Conservation (phyloP, 2,113 vertebrate species). For the Felis chaus region DNA sequence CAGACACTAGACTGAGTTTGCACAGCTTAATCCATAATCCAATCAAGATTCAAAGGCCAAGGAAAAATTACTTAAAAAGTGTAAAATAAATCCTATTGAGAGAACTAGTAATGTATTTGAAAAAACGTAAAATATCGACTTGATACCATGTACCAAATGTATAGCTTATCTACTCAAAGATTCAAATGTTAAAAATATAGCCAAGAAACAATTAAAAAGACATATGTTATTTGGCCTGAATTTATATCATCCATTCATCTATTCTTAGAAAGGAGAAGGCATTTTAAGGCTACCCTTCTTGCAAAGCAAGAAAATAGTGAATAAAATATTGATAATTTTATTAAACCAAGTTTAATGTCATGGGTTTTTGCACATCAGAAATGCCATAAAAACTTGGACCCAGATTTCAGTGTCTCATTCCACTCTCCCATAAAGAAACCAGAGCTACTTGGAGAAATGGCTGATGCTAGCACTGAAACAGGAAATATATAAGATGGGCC, state of each 20-base stretch:
- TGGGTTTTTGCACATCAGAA: background rate
- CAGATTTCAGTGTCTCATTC: background rate
- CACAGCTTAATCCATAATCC: background rate
- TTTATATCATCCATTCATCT: background rate
- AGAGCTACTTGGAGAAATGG: background rate
- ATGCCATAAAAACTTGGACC: background rate
- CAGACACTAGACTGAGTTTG: background rate
- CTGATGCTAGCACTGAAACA: background rate
- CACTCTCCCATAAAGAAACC: background rate
- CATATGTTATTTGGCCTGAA: background rate
- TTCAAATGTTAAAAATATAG: constrained; percentile 11
- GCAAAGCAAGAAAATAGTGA: background rate
- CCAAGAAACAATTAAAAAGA: constrained; percentile 14
- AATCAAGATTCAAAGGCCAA: background rate
- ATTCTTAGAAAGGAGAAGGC: background rate
- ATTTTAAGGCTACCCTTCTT: background rate
- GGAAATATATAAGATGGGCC: background rate
- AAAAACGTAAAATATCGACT: background rate
- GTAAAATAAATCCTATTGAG: constrained; percentile 24
- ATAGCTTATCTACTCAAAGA: background rate
- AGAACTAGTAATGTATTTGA: background rate
- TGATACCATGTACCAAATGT: background rate
- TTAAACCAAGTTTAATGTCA: background rate
- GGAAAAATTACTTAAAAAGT: background rate
- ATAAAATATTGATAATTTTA: background rate